Conservation (phyloP, 2,797 vertebrate species). For the Acestrorhynchus altus region DNA sequence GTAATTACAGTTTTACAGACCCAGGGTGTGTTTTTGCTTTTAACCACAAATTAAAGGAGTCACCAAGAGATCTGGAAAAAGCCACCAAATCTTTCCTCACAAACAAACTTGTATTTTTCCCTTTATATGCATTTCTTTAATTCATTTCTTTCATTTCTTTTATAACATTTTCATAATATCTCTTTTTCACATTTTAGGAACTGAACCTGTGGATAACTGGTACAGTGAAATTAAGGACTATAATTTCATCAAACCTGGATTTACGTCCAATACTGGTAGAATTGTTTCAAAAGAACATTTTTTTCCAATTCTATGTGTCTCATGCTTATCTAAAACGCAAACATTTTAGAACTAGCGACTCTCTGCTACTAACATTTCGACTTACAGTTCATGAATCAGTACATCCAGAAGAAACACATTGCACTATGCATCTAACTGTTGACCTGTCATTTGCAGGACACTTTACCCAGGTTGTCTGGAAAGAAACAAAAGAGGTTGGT, state of each 20-base stretch:
- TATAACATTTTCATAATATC: neutral
- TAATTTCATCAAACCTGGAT: slow-evolving; percentile 61
- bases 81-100: neutral
- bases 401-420: neutral
- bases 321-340: too few species aligned
- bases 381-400: neutral
- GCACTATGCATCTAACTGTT: neutral
- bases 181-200: slow-evolving; percentile 58
- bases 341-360: neutral
- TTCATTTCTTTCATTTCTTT: neutral
- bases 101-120: neutral
- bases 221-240: slow-evolving; percentile 77
- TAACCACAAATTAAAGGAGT: neutral
- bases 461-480: slow-evolving; percentile 71
- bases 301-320: too few species aligned
- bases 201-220: slow-evolving; percentile 72
- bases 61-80: neutral
- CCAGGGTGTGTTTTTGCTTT: slow-evolving; percentile 16
- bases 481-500: slow-evolving; percentile 57
- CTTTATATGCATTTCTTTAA: too few species aligned
- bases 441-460: slow-evolving; percentile 54
- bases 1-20: slow-evolving; percentile 16
- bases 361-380: neutral
- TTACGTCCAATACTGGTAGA: slow-evolving; percentile 58
- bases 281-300: neutral